Evolutionary conservation across 2,888 invertebrate genomes (phyloP).

Genomic region (Anagyrus pseudococci): DNA sequence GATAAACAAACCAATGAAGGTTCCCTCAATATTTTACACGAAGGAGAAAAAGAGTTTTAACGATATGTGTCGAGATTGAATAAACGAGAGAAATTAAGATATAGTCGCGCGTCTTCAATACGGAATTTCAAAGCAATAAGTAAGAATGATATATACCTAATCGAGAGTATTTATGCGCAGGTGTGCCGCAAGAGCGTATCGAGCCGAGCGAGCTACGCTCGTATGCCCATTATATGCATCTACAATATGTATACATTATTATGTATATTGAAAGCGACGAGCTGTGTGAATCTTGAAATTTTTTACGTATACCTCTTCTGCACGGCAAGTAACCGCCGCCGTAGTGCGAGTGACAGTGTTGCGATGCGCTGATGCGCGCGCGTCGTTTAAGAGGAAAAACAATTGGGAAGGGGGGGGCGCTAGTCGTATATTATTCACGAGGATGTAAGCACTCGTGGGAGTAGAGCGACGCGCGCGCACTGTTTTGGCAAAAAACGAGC

Average conservation of each 20-base stretch:
- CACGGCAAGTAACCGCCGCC: slow-evolving; percentile 32
- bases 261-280: not conserved
- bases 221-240: not conserved
- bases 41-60: too few species aligned
- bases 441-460: not conserved
- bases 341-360: slow-evolving; percentile 30
- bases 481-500: slow-evolving; percentile 1
- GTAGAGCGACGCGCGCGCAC: not conserved
- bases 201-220: too few species aligned
- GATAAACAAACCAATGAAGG: too few species aligned
- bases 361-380: too few species aligned
- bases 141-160: slow-evolving; percentile 52
- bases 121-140: slow-evolving; percentile 61
- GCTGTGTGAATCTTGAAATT: not conserved
- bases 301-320: slow-evolving; percentile 1
- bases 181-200: not conserved
- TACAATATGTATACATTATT: not conserved
- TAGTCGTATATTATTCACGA: too few species aligned
- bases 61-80: too few species aligned
- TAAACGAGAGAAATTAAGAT: slow-evolving; percentile 19
- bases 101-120: slow-evolving; percentile 51
- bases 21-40: too few species aligned
- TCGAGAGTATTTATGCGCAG: slow-evolving; percentile 38
- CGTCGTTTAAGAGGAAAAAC: too few species aligned
- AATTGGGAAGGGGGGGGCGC: too few species aligned